Percentiles rank a stretch among this genome's conserved stretches.
phyloP scores from a whole-genome alignment of 2,797 vertebrate species.

The Acestrorhynchus altus region DNA sequence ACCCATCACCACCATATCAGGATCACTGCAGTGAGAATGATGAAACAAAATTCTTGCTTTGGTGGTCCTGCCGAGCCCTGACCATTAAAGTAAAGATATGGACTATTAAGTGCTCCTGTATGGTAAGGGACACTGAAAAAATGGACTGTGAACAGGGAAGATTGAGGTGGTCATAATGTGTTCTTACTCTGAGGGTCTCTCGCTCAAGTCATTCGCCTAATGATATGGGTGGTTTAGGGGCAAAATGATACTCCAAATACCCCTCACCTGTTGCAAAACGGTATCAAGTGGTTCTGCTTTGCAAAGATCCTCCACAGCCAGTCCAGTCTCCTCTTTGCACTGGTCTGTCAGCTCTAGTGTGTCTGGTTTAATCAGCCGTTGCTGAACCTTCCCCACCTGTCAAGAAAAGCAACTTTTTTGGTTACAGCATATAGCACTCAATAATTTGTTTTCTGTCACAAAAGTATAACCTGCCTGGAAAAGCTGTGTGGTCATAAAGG shows the following conservation, averaged over 20 bases:
- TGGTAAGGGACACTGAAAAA: too few species aligned
- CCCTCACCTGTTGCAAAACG: conserved; percentile 91
- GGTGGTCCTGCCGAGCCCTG: too few species aligned
- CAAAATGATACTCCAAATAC: background rate
- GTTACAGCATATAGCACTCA: conserved; percentile 55
- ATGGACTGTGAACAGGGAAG: too few species aligned
- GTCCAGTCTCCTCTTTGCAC: conserved; percentile 87
- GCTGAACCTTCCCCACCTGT: conserved; percentile 92
- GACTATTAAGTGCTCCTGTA: too few species aligned
- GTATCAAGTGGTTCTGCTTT: conserved; percentile 91
- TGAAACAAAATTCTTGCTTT: too few species aligned
- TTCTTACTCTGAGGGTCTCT: too few species aligned
- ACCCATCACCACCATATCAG: too few species aligned
- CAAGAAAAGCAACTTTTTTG: conserved; percentile 63
- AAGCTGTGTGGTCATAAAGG: background rate
- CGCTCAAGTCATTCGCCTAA: background rate
- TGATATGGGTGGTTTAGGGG: background rate
- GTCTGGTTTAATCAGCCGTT: conserved; percentile 90
- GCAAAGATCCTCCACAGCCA: conserved; percentile 84
- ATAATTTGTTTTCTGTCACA: conserved; percentile 23
- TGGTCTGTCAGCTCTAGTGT: conserved; percentile 88
- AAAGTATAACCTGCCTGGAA: background rate
- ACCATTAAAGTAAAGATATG: too few species aligned
- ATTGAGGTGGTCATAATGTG: too few species aligned
- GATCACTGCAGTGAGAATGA: too few species aligned